These are phyloP conservation scores for Acanthaster planci DNA, from an alignment of 35 echinoderm and acorn worm genomes.

Conservation along the genomic window DNA sequence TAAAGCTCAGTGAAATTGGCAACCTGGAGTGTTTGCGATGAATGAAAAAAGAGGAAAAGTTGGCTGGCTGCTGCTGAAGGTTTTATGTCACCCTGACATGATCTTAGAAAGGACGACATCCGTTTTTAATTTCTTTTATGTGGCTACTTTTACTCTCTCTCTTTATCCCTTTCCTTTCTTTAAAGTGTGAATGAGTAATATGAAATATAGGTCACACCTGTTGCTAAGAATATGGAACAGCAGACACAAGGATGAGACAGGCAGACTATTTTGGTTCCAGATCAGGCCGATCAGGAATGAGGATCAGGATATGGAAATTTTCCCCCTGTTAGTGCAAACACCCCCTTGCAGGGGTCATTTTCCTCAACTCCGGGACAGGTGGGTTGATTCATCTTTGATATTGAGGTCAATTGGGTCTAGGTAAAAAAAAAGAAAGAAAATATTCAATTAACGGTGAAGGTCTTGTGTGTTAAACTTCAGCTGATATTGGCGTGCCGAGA, in stretches of 20 bases:
- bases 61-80: not conserved
- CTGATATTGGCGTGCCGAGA: no score
- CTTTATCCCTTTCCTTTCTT: not conserved
- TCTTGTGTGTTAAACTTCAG: no score
- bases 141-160: no score
- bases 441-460: no score
- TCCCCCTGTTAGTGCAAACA: not conserved
- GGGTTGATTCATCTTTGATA: no score
- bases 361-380: no score
- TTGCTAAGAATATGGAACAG: constrained; percentile 13
- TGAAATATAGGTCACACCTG: constrained; percentile 28
- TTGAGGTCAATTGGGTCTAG: no score
- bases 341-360: no score
- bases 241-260: constrained; percentile 11
- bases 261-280: not conserved
- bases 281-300: not conserved
- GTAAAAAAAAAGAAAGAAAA: no score
- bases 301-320: constrained; percentile 9
- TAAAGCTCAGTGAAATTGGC: no score
- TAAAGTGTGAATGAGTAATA: not conserved
- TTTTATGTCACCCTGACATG: not conserved
- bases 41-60: not conserved
- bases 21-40: no score
- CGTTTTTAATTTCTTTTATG: not conserved
- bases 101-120: not conserved